Evolutionary conservation across 2,888 invertebrate species (phyloP).

Genomic region (Aspidapion aeneum): DNA sequence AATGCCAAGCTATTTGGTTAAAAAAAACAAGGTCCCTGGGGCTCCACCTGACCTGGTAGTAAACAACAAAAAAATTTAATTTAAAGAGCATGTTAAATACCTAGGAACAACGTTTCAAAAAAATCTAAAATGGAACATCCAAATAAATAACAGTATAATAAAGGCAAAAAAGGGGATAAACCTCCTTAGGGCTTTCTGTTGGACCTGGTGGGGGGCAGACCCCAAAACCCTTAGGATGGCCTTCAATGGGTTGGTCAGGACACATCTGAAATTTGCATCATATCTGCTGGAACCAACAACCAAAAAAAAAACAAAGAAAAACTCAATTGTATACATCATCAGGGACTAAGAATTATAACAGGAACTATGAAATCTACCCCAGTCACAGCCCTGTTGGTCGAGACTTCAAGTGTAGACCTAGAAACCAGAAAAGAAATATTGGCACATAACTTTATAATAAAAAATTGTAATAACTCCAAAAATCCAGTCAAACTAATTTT

Average conservation of each 20-base stretch:
- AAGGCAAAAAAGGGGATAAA: not conserved
- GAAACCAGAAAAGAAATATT: not conserved
- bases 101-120: not conserved
- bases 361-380: not conserved
- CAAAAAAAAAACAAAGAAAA: not conserved
- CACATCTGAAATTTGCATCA: not conserved
- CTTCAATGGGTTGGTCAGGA: not conserved
- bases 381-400: not conserved
- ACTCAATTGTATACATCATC: not conserved
- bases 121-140: conserved; percentile 5
- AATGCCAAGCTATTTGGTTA: too few species aligned
- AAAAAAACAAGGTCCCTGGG: too few species aligned
- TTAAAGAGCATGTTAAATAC: conserved; percentile 2
- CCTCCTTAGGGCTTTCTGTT: not conserved
- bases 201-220: not conserved
- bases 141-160: not conserved
- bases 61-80: too few species aligned
- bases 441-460: not conserved
- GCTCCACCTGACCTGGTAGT: too few species aligned
- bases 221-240: not conserved
- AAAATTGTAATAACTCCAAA: not conserved
- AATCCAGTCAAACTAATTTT: not conserved
- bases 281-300: not conserved
- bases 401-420: not conserved
- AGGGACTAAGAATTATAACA: not conserved